A percentile compares a stretch with the other conserved stretches of the same genome.
Conservation (phyloP, 64 coral and sea anemone genomes). For the Pachyseris speciosa region DNA sequence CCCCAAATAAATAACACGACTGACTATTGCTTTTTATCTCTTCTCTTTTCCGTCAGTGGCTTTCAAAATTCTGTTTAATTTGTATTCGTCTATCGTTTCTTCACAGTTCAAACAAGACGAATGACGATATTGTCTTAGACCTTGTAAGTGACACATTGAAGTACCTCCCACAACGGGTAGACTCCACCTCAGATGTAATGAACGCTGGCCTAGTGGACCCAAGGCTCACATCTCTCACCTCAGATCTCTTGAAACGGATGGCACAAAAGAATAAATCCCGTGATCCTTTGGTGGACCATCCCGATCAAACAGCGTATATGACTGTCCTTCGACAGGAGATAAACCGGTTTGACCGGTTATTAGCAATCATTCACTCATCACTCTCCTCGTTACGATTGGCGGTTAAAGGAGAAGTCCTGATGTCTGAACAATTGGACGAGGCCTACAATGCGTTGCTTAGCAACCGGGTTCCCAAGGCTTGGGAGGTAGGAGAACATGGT, state of each 20-base stretch:
- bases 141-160: slow-evolving; percentile 76
- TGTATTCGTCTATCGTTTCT: neutral
- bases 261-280: slow-evolving; percentile 15
- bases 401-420: slow-evolving; percentile 80
- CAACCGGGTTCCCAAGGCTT: slow-evolving; percentile 84
- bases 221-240: slow-evolving; percentile 10
- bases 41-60: no score
- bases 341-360: slow-evolving; percentile 78
- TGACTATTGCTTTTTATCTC: no score
- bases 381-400: slow-evolving; percentile 70
- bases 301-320: slow-evolving; percentile 57
- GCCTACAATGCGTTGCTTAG: slow-evolving; percentile 82
- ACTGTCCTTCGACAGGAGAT: slow-evolving; percentile 85
- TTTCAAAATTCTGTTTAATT: neutral
- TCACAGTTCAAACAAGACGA: slow-evolving; percentile 82
- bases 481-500: slow-evolving; percentile 69
- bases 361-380: slow-evolving; percentile 79
- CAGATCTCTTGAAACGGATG: slow-evolving; percentile 36
- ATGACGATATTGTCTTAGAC: slow-evolving; percentile 84
- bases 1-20: no score
- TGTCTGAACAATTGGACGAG: slow-evolving; percentile 86
- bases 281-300: slow-evolving; percentile 13
- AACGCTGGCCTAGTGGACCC: slow-evolving; percentile 11
- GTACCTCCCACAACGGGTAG: slow-evolving; percentile 53
- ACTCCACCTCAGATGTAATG: slow-evolving; percentile 30